A percentile compares a stretch with the other conserved stretches of the same genome.
Conservation (phyloP, 2,113 vertebrate species). For the Uropsilus gracilis region DNA sequence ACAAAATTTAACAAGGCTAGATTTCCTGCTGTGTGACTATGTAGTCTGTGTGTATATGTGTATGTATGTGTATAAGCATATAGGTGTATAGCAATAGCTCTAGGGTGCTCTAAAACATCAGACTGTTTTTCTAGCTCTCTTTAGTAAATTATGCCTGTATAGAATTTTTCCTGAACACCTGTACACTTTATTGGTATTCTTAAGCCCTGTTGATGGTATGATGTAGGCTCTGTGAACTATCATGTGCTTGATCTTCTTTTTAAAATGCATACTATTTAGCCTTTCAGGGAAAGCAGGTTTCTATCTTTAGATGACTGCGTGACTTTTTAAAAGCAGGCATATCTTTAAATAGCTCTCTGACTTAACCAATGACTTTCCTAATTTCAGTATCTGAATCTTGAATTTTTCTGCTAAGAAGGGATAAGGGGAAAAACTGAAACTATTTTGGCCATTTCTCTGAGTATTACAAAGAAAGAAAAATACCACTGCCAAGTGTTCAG, state of each 20-base stretch:
- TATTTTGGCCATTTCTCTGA: neutral
- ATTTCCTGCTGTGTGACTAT: neutral
- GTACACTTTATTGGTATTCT: constrained; percentile 22
- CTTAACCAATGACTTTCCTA: constrained; percentile 21
- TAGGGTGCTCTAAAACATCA: neutral
- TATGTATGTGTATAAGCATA: neutral
- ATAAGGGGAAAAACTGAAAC: neutral
- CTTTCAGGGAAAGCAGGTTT: neutral
- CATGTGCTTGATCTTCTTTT: neutral
- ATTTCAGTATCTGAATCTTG: constrained; percentile 17
- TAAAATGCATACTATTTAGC: neutral
- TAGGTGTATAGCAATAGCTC: neutral
- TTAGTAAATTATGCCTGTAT: neutral
- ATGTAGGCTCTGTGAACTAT: neutral
- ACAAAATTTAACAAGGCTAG: neutral
- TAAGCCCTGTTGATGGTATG: neutral
- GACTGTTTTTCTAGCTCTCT: neutral
- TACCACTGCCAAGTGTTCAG: neutral
- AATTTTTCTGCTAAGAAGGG: constrained; percentile 33
- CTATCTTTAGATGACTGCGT: neutral
- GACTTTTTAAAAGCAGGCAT: neutral
- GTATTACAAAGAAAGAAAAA: neutral
- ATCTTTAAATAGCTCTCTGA: neutral
- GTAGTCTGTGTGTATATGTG: neutral
- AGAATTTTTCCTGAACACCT: neutral